Percentiles rank a stretch among this genome's conserved stretches.
Conservation (phyloP, 2,113 vertebrate genomes). For the Empidonax alnorum region DNA sequence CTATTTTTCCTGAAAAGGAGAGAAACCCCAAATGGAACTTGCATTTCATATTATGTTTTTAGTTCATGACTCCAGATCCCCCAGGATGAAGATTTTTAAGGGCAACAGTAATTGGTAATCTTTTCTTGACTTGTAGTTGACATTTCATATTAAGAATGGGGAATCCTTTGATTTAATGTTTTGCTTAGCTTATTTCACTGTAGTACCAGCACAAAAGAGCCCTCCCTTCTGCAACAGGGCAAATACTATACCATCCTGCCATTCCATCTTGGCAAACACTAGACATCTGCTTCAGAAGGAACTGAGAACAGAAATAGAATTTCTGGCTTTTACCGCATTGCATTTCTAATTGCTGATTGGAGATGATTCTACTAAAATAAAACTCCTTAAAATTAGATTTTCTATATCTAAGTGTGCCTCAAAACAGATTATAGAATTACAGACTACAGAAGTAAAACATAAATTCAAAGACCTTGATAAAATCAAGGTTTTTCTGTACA, state of each 20-base stretch:
- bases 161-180: slow-evolving; percentile 31
- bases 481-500: not conserved
- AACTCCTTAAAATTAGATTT: slow-evolving; percentile 19
- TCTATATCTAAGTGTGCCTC: not conserved
- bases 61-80: not conserved
- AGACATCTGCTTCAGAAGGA: slow-evolving; percentile 21
- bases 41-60: not conserved
- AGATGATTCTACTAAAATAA: slow-evolving; percentile 14
- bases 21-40: not conserved
- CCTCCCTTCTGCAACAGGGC: not conserved
- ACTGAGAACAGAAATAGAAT: not conserved
- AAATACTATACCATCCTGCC: not conserved
- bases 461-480: not conserved
- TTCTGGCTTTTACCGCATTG: not conserved
- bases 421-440: slow-evolving; percentile 14
- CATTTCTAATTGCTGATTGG: slow-evolving; percentile 10
- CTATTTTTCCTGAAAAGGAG: not conserved
- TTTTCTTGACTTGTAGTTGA: slow-evolving; percentile 25
- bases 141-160: slow-evolving; percentile 24
- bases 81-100: not conserved
- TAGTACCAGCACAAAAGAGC: not conserved
- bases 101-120: slow-evolving; percentile 5
- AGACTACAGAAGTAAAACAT: not conserved
- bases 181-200: slow-evolving; percentile 19
- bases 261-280: not conserved